These are phyloP conservation scores for Andrena camellia DNA, from an alignment of 2,888 invertebrate genomes.

Conservation along the genomic window DNA sequence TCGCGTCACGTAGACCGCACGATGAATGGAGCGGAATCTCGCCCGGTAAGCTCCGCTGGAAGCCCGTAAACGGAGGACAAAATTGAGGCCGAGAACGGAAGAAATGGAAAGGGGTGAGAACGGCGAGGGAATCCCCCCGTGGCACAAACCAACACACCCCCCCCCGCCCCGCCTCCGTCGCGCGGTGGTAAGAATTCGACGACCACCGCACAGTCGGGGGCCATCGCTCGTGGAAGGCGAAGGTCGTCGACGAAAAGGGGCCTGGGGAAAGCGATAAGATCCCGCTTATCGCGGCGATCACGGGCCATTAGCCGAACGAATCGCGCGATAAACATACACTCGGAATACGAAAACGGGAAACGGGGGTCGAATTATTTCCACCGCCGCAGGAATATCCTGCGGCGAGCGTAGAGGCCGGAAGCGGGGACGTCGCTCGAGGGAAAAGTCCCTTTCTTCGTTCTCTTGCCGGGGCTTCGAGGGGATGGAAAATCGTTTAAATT, in stretches of 20 bases:
- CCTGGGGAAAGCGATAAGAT: slow-evolving; percentile 59
- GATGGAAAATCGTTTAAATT: not conserved
- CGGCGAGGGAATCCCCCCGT: not conserved
- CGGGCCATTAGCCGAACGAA: slow-evolving; percentile 62
- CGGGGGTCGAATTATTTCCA: slow-evolving; percentile 47
- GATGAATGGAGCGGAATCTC: slow-evolving; percentile 65
- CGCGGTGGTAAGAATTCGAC: slow-evolving; percentile 42
- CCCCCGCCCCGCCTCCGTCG: not conserved
- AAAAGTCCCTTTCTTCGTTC: not conserved
- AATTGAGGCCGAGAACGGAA: slow-evolving; percentile 31
- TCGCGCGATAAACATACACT: slow-evolving; percentile 57
- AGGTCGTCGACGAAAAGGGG: slow-evolving; percentile 33
- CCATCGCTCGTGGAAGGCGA: not conserved
- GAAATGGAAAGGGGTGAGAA: slow-evolving; percentile 15
- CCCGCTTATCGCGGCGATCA: slow-evolving; percentile 63
- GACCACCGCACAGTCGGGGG: slow-evolving; percentile 5
- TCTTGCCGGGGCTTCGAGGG: not conserved
- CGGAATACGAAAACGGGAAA: slow-evolving; percentile 47
- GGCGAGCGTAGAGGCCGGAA: slow-evolving; percentile 11
- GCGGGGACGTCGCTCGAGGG: not conserved
- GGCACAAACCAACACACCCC: not conserved
- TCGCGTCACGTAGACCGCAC: slow-evolving; percentile 61
- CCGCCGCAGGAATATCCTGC: slow-evolving; percentile 23
- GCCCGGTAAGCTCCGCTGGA: slow-evolving; percentile 29
- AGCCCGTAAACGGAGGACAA: slow-evolving; percentile 42